Base-by-base conservation (phyloP, 2,888 invertebrate species). In the Idaea aversata region DNA sequence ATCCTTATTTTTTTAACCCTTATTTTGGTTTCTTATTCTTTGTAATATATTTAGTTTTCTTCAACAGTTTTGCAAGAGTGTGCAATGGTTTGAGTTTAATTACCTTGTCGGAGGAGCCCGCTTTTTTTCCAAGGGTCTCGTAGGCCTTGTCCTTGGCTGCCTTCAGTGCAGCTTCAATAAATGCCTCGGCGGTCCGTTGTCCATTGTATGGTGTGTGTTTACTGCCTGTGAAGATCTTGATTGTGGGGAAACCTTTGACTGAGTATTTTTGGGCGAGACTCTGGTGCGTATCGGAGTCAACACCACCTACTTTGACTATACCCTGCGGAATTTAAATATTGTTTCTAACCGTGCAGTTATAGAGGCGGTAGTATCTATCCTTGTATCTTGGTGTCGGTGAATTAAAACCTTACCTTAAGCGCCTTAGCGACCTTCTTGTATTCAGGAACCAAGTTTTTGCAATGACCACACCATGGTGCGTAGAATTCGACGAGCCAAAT, bases 401-500 rank as follows among this genome's bases (percentile, higher is more conserved):
- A 15, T 1, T 59, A 57, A 35, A 59, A 15, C 36, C 15, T 68
- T 70, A 97, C 97, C 95, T 98, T 99, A 0, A 99, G 90, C 0
- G 98, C 99, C 73, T 94, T 95, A 1, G 99, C 99, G 63, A 98
- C 96, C 92, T 99, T 99, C 70, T 96, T 95, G 90, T 98, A 99
- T 84, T 99, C 99, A 1, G 98, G 97, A 60, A 96, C 98, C 60
- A 99, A 93, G 69, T 94, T 95, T 86, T 99, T 96, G 88, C 99
- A 97, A 82, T 97, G 97, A 13, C 97, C 98, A 87, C 97, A 99
- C 99, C 99, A 99, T 0, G 99, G 98, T 0, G 99, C 99, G 87
- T 94, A 99, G 88, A 98, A 99, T 83, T 99, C 99, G 0, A 99
- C 97, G 67, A 99, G 90, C 99, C 99, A 99, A 34, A 99, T 92